Evolutionary conservation across 2,113 vertebrate genomes (phyloP), one percentile per base, ranked within the genome.

Genomic region (Promerops cafer): DNA sequence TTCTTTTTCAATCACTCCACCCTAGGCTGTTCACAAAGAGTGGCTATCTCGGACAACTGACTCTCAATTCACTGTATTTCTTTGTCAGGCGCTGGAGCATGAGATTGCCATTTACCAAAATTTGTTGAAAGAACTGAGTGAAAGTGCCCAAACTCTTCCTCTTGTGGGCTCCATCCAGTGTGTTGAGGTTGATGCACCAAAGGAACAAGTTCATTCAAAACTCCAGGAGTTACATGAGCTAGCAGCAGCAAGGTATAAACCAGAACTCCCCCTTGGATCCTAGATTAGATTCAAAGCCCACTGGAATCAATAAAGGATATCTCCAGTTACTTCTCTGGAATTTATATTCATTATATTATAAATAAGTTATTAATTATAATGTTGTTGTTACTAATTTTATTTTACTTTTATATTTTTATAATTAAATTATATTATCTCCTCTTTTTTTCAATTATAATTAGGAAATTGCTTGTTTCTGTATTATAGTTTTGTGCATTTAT

Each of bases 221-320:
- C 94, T 98, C 37, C 97, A 87, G 89, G 95, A 97, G 53, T 39
- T 99, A 39, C 97, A 98, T 93, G 97, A 98, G 35, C 87, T 97
- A 89, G 97, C 98, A 9, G 91, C 92, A 56, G 69, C 94, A 87
- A 98, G 98, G 99, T 99, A 94, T 68, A 85, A 49, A 80, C 11
- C 72, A 74, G 24, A 89, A 74, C 19, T 50, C 16, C 13, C 30
- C 4, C 37, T 35, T 87, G 42, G 23, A 63, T 90, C 37, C 30
- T 65, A 31, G 16, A 15, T 79, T 76, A 86, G 22, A 54, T 53
- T 63, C 31, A 93, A 87, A 89, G 26, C 7, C 37, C 26, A 52
- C 10, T 37, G 19, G 66, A 64, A 26, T 66, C 44, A 33, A 5
- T 17, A 74, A 75, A 35, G 28, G 7, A 24, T 64, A 35, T 54